Evolutionary conservation across 2,888 invertebrate species (phyloP).

Genomic region (Noctua comes): DNA sequence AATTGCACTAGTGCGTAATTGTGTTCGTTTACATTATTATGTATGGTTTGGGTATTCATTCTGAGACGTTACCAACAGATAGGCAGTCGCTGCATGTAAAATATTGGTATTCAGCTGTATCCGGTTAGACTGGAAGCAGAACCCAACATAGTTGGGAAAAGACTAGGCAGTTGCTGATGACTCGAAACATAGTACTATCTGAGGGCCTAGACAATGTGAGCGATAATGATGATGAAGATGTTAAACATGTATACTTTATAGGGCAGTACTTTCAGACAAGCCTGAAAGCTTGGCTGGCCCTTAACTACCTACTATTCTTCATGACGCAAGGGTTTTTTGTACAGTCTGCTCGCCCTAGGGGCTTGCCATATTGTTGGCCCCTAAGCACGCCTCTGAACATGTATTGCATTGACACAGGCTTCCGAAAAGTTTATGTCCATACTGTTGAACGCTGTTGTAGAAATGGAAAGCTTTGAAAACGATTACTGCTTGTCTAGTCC

Average conservation of each 20-base stretch:
- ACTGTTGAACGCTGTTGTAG: not conserved
- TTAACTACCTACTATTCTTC: not conserved
- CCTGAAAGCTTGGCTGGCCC: too few species aligned
- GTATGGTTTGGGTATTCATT: slow-evolving; percentile 1
- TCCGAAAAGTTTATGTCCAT: not conserved
- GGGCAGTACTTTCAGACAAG: too few species aligned
- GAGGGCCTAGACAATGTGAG: not conserved
- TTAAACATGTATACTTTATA: not conserved
- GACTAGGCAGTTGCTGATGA: not conserved
- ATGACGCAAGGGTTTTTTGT: not conserved
- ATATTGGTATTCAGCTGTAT: not conserved
- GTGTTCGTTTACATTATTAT: slow-evolving; percentile 23
- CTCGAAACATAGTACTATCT: not conserved
- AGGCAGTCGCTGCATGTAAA: not conserved
- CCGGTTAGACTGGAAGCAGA: not conserved
- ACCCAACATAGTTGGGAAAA: not conserved
- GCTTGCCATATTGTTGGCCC: not conserved
- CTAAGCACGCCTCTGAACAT: not conserved
- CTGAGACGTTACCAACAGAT: not conserved
- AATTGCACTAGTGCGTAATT: slow-evolving; percentile 36
- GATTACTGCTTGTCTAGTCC: not conserved
- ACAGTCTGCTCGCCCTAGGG: not conserved
- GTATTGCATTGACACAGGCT: not conserved
- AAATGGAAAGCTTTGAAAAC: not conserved
- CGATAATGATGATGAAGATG: not conserved